These are phyloP conservation scores for Teleopsis dalmanni DNA, from an alignment of 1,140 invertebrate genomes.

Conservation along the genomic window DNA sequence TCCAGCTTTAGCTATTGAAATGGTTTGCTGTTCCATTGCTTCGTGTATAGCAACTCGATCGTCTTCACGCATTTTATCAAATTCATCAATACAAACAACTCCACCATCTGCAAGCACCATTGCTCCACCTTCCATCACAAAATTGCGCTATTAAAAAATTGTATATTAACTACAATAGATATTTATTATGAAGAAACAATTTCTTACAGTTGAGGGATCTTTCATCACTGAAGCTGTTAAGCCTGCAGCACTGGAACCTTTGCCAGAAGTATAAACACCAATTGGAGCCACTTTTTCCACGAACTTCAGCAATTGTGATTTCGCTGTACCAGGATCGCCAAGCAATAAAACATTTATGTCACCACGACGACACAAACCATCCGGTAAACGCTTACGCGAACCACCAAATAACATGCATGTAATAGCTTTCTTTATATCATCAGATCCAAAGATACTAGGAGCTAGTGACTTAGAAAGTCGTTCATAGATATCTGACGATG, in stretches of 20 bases:
- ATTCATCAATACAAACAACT: slow-evolving; percentile 99
- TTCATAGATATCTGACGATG: slow-evolving; percentile 81
- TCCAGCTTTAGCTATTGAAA: slow-evolving; percentile 98
- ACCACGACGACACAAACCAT: slow-evolving; percentile 89
- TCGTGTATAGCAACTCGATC: slow-evolving; percentile 99
- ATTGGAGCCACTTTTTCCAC: slow-evolving; percentile 94
- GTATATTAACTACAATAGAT: background rate
- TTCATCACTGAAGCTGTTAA: slow-evolving; percentile 94
- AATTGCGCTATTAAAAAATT: slow-evolving; percentile 69
- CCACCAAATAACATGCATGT: slow-evolving; percentile 93
- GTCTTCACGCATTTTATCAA: slow-evolving; percentile 99
- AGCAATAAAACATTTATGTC: slow-evolving; percentile 95
- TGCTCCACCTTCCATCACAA: slow-evolving; percentile 98
- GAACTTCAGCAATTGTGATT: slow-evolving; percentile 96
- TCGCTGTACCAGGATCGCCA: slow-evolving; percentile 98
- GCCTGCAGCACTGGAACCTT: slow-evolving; percentile 97
- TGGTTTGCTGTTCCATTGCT: slow-evolving; percentile 99
- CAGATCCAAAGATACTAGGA: slow-evolving; percentile 92
- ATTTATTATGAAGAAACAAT: background rate
- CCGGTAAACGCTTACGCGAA: slow-evolving; percentile 83
- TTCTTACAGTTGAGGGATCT: slow-evolving; percentile 80
- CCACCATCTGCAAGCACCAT: slow-evolving; percentile 99
- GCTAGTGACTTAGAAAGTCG: slow-evolving; percentile 86
- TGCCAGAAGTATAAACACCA: slow-evolving; percentile 96
- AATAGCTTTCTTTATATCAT: slow-evolving; percentile 96